A percentile compares a stretch with the other conserved stretches of the same genome.
These are phyloP conservation scores for Drosophila triauraria DNA, from an alignment of 1,140 invertebrate species.

Conservation along the genomic window DNA sequence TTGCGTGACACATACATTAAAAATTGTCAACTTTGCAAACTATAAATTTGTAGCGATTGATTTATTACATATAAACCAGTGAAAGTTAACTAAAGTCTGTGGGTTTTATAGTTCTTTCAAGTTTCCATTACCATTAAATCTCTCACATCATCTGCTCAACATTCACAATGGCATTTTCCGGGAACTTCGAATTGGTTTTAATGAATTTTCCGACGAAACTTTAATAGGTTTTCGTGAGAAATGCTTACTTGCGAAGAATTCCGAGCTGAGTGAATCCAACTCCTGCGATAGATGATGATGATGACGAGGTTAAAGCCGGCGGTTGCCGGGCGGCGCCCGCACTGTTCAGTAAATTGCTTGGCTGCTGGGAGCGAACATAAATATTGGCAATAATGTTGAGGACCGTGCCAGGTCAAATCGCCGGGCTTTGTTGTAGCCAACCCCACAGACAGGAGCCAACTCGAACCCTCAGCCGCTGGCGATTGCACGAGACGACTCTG, in stretches of 20 bases:
- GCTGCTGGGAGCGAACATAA: conserved; percentile 53
- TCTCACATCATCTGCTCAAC: background rate
- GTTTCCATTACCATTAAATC: background rate
- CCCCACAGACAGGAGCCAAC: conserved; percentile 12
- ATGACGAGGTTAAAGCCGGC: conserved; percentile 36
- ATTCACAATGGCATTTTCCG: background rate
- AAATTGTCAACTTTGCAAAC: no score
- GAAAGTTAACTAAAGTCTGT: background rate
- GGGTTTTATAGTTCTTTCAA: no score
- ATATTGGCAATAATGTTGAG: conserved; percentile 60
- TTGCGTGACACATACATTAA: no score
- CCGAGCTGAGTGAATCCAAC: background rate
- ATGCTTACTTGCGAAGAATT: conserved; percentile 24
- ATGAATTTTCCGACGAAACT: conserved; percentile 25
- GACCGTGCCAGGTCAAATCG: conserved; percentile 42
- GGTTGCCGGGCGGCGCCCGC: conserved; percentile 6
- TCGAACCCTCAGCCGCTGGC: conserved; percentile 26
- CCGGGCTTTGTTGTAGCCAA: conserved; percentile 34
- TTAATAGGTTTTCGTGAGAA: conserved; percentile 28
- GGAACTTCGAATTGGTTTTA: background rate
- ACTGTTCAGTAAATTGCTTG: conserved; percentile 33
- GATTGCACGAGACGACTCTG: conserved; percentile 38
- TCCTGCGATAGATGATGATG: conserved; percentile 24
- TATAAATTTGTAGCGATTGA: no score
- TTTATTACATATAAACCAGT: background rate